Percentiles rank a stretch among this genome's conserved stretches.
These are phyloP conservation scores for Notechis scutatus DNA, from an alignment of 2,113 vertebrate genomes.

Conservation along the genomic window DNA sequence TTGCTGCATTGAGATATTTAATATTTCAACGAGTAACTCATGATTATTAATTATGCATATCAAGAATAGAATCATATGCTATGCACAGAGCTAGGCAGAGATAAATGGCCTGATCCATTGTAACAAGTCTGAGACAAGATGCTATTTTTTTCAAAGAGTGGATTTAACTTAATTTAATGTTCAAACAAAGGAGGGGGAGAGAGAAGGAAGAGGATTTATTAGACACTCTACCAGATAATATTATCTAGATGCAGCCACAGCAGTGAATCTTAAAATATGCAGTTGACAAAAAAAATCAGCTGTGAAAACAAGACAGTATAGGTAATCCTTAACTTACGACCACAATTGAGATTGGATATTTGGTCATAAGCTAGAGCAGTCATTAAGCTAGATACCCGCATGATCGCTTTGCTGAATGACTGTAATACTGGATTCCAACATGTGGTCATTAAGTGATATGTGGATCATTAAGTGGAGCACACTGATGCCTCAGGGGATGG, in stretches of 20 bases:
- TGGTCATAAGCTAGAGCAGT: not conserved
- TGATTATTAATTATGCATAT: conserved; percentile 24
- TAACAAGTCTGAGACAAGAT: not conserved
- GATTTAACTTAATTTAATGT: conserved; percentile 11
- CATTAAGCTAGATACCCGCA: not conserved
- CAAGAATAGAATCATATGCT: not conserved
- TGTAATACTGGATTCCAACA: not conserved
- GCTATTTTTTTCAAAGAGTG: conserved; percentile 1
- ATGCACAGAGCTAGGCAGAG: not conserved
- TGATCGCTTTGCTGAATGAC: not conserved
- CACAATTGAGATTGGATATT: not conserved
- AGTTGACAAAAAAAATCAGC: not conserved
- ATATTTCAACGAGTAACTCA: not conserved
- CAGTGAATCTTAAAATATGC: conserved; percentile 7
- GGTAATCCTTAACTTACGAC: not conserved
- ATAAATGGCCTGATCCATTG: not conserved
- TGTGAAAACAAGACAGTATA: not conserved
- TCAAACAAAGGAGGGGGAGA: not conserved
- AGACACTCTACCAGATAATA: not conserved
- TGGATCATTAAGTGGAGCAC: not conserved
- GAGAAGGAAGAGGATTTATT: not conserved
- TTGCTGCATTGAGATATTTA: not conserved
- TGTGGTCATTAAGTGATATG: not conserved
- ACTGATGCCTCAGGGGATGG: not conserved
- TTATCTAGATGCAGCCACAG: not conserved